phyloP scores from a whole-genome alignment of 2,113 vertebrate species.

The Ammospiza caudacuta region DNA sequence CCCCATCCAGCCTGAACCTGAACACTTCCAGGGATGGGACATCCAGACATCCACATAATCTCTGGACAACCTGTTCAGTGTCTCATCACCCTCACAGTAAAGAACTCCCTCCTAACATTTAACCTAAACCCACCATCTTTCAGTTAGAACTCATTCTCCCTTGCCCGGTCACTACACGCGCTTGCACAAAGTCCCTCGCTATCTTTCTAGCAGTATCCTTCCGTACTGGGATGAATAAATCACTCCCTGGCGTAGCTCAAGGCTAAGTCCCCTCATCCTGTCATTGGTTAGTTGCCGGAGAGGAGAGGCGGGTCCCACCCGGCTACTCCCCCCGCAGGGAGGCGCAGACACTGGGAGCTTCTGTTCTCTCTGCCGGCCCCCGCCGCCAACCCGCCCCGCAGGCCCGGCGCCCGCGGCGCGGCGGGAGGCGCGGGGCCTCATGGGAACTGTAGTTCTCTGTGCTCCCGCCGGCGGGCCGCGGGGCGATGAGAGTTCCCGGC shows the following conservation, averaged over 20 bases:
- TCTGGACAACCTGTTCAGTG: not conserved
- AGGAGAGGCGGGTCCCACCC: fast-evolving
- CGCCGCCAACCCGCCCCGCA: fast-evolving
- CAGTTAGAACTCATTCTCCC: not conserved
- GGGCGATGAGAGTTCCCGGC: not conserved
- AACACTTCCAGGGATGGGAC: not conserved
- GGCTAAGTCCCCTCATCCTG: not conserved
- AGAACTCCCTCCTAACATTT: not conserved
- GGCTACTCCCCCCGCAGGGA: fast-evolving
- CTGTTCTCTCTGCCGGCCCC: fast-evolving
- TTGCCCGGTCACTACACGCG: not conserved
- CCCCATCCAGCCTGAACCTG: not conserved
- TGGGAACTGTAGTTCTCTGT: not conserved
- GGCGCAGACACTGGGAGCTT: fast-evolving
- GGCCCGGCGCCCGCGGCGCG: fast-evolving
- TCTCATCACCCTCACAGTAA: not conserved
- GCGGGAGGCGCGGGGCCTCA: not conserved
- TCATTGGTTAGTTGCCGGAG: fast-evolving
- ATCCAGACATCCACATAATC: not conserved
- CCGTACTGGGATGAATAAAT: not conserved
- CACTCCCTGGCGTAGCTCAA: fast-evolving
- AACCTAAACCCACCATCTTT: not conserved
- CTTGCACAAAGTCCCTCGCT: not conserved
- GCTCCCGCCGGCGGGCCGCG: fast-evolving
- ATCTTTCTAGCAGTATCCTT: too few relatives aligned